phyloP scores from a whole-genome alignment of 2,113 vertebrate species.

The Podarcis raffonei region DNA sequence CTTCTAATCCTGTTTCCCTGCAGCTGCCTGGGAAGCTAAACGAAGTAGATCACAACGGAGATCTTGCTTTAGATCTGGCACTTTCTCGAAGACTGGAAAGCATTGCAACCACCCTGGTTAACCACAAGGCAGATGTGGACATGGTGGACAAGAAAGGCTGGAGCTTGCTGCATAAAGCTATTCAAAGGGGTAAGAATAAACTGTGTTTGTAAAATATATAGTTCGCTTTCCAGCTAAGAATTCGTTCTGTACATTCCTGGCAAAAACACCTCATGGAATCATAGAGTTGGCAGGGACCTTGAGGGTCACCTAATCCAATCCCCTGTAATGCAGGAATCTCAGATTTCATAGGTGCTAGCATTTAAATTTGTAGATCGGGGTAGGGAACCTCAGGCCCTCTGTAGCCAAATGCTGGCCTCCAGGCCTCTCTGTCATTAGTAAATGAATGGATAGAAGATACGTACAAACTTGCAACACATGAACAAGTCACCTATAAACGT shows the following conservation, averaged over 20 bases:
- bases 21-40: slow-evolving; percentile 93
- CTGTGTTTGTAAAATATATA: background rate
- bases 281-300: too few relatives aligned
- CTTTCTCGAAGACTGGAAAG: slow-evolving; percentile 90
- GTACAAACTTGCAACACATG: too few relatives aligned
- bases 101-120: slow-evolving; percentile 93
- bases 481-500: too few relatives aligned
- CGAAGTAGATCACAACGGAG: slow-evolving; percentile 92
- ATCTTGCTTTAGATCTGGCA: slow-evolving; percentile 92
- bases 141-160: slow-evolving; percentile 94
- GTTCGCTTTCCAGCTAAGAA: background rate
- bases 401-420: too few relatives aligned
- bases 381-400: too few relatives aligned
- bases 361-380: background rate
- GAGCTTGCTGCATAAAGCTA: slow-evolving; percentile 96
- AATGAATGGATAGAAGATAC: too few relatives aligned
- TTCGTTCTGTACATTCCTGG: background rate
- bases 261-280: background rate
- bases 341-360: background rate
- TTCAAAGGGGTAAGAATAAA: slow-evolving; percentile 87
- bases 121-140: slow-evolving; percentile 92
- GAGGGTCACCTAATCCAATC: too few relatives aligned
- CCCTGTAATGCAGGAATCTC: too few relatives aligned
- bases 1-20: slow-evolving; percentile 15
- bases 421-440: too few relatives aligned